A percentile compares a stretch with the other conserved stretches of the same genome.
Conservation (phyloP, 2,888 invertebrate genomes). For the Brachylomia viminalis region DNA sequence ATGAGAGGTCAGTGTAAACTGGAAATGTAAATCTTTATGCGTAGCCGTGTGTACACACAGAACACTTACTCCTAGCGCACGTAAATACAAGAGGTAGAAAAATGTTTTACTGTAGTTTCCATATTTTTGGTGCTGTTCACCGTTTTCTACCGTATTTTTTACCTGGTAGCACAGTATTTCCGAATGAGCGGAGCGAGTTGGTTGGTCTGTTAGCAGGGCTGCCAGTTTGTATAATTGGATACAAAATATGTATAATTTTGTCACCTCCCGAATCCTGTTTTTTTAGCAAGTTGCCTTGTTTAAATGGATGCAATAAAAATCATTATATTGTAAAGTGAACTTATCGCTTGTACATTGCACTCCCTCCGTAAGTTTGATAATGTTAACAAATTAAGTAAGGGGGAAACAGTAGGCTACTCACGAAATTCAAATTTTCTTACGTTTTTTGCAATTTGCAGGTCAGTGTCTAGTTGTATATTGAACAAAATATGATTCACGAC, state of each 20-base stretch:
- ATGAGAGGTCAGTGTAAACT: too few species aligned
- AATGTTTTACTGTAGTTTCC: not conserved
- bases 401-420: too few species aligned
- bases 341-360: not conserved
- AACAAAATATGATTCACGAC: not conserved
- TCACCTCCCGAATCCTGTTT: not conserved
- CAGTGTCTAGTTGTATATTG: too few species aligned
- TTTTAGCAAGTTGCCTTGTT: not conserved
- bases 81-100: too few species aligned
- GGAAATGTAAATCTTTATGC: too few species aligned
- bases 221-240: not conserved
- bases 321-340: not conserved
- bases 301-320: not conserved
- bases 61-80: too few species aligned
- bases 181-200: not conserved
- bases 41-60: too few species aligned
- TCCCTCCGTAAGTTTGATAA: not conserved
- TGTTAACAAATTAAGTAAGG: not conserved
- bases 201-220: not conserved
- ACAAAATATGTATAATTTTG: not conserved
- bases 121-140: not conserved
- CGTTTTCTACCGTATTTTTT: slow-evolving; percentile 6
- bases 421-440: too few species aligned
- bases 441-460: too few species aligned
- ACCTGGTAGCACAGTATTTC: not conserved